phyloP scores from a whole-genome alignment of 2,113 vertebrate species.

The Alligator mississippiensis region DNA sequence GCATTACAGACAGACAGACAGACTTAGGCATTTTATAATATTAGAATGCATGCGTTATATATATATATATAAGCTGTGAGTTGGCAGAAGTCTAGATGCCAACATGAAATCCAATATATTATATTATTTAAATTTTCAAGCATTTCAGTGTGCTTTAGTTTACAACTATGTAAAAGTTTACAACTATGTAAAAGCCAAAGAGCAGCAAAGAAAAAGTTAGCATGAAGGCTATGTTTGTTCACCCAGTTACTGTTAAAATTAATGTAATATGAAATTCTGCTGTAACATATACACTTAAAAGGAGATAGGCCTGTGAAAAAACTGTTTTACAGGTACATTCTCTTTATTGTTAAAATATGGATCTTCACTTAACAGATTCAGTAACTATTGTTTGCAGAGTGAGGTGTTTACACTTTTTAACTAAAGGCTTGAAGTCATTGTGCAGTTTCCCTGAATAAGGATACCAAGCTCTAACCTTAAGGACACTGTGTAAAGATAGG shows the following conservation, averaged over 20 bases:
- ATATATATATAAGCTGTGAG: too few relatives aligned
- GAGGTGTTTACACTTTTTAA: background rate
- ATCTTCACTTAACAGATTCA: background rate
- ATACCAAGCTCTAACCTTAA: background rate
- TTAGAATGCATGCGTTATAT: background rate
- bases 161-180: too few relatives aligned
- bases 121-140: background rate
- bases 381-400: background rate
- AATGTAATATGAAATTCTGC: background rate
- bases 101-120: background rate
- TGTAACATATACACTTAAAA: background rate
- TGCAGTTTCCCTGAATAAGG: background rate
- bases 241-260: background rate
- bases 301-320: background rate
- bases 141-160: background rate
- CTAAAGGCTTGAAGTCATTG: background rate
- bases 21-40: background rate
- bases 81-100: background rate
- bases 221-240: background rate
- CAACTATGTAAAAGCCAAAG: background rate
- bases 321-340: background rate
- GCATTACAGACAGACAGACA: too few relatives aligned
- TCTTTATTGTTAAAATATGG: background rate
- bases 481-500: background rate
- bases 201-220: background rate